Base-by-base conservation (phyloP, 2,113 vertebrate genomes). In the Trematocara unimaculatum region DNA sequence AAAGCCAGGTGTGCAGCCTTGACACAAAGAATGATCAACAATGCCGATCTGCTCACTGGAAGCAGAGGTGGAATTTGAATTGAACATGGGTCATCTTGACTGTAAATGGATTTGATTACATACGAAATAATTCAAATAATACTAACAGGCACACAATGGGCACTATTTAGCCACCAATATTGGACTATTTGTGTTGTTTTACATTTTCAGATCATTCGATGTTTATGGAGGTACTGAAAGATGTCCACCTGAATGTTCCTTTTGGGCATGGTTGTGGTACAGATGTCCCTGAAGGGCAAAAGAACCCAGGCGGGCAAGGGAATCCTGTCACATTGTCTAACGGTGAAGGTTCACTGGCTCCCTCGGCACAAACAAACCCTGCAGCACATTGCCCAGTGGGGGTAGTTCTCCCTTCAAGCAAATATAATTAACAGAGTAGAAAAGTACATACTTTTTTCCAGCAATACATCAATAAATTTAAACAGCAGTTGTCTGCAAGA, bases 291-390 rank as follows among this genome's bases (percentile, higher is more conserved):
- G 18, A 6, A 1, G 0, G 53, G 86, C 81, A 97, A 87, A 94
- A 97, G 82, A 90, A 96, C 1, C 96, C 96, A 79, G 90, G 42
- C 11, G 95, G 96, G 31, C 96, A 97, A 3, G 47, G 79, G 4
- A 95, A 96, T 58, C 96, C 95, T 31, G 86, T 84, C 2, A 96
- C 91, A n/a, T 92, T 94, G 58, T 97, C 98, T 58, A 95, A 95
- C 33, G 97, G 96, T 5, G 97, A 94, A 4, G 91, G 93, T 84
- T 95, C 93, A 81, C 93, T 95, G 15, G 97, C 97, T 15, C 97
- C 97, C 9, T 96, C 95, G 81, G 96, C 94, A 91, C 98, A 99
- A 95, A 98, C 96, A 86, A 97, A 94, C 0, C 98, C 98, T 10
- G 96, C 96, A 47, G 95, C 96, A 31, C 98, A 98, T n/a, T 90